These are phyloP conservation scores for Atrina japonica DNA, from an alignment of 2,888 invertebrate genomes.

Conservation along the genomic window DNA sequence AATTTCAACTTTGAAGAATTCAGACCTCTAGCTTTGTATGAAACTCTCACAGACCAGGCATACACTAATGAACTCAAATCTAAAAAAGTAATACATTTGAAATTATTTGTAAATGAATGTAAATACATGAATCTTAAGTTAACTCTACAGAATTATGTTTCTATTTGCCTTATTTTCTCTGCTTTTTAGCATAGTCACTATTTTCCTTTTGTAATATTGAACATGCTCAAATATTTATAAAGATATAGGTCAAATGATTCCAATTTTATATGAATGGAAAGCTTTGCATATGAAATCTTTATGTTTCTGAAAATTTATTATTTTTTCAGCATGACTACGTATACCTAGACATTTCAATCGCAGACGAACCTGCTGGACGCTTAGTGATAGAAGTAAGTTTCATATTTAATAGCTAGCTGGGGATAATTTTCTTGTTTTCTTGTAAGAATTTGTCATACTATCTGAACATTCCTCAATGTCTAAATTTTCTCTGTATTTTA, in stretches of 20 bases:
- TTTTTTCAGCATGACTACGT: slow-evolving; percentile 74
- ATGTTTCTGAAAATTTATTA: background rate
- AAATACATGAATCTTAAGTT: no score
- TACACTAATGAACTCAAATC: slow-evolving; percentile 75
- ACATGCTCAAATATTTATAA: no score
- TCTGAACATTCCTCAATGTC: no score
- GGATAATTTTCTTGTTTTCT: background rate
- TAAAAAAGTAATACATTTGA: slow-evolving; percentile 69
- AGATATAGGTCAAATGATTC: no score
- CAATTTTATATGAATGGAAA: no score
- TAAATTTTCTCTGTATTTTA: background rate
- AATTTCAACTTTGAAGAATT: slow-evolving; percentile 78
- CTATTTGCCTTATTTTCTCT: no score
- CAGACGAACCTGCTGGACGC: slow-evolving; percentile 71
- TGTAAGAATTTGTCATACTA: no score
- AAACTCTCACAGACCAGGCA: slow-evolving; percentile 77
- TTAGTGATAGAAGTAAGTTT: slow-evolving; percentile 77
- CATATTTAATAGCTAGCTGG: background rate
- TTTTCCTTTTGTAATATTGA: no score
- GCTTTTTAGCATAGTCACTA: no score
- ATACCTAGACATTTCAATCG: slow-evolving; percentile 76
- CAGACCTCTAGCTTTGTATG: slow-evolving; percentile 74
- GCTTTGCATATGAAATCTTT: no score
- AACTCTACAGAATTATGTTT: no score
- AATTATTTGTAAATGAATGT: background rate